These are phyloP conservation scores for Elachura formosa DNA, from an alignment of 2,113 vertebrate species.

Conservation along the genomic window DNA sequence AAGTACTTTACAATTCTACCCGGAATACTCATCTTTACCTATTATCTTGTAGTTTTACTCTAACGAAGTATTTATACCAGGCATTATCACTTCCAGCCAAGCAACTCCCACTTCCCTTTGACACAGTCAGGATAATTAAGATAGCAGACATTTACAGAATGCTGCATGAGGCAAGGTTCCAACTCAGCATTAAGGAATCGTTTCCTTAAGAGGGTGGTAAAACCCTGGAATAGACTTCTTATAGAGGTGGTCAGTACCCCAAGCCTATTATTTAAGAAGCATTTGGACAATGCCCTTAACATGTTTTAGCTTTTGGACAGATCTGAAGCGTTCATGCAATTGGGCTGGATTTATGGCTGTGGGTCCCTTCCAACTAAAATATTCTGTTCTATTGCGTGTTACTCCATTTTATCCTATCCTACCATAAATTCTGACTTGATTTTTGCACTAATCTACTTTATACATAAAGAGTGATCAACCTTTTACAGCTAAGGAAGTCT, in stretches of 20 bases:
- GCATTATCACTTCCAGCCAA: not conserved
- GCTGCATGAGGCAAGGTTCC: not conserved
- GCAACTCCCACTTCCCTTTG: not conserved
- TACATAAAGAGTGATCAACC: not conserved
- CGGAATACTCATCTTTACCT: not conserved
- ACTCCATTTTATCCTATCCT: too few species aligned
- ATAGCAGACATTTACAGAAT: not conserved
- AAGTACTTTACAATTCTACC: not conserved
- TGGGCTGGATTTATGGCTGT: not conserved
- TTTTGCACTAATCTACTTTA: not conserved
- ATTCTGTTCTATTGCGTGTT: not conserved
- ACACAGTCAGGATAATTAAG: not conserved
- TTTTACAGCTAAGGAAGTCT: not conserved
- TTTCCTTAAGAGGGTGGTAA: not conserved
- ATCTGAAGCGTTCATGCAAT: not conserved
- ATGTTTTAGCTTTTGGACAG: not conserved
- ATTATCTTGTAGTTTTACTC: not conserved
- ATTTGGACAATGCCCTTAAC: not conserved
- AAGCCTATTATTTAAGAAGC: not conserved
- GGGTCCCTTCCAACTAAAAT: not conserved
- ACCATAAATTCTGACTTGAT: not conserved
- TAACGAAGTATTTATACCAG: not conserved
- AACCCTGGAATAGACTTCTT: not conserved
- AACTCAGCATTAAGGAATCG: not conserved
- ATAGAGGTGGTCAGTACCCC: not conserved